Base-by-base conservation (phyloP, 2,797 vertebrate genomes). In the Danio choprae region DNA sequence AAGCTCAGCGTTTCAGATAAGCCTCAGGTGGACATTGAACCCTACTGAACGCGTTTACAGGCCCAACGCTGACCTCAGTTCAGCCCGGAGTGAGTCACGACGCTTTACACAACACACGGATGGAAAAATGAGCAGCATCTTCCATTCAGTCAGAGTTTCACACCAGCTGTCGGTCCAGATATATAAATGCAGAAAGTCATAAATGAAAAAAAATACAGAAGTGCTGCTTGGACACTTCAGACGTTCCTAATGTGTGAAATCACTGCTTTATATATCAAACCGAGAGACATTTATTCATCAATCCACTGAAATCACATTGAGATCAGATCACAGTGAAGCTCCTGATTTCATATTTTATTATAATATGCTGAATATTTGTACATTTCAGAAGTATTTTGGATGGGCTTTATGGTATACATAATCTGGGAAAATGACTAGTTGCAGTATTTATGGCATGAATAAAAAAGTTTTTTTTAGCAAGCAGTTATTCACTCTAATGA, bases 81-180 rank as follows among this genome's bases (percentile, higher is more conserved):
- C 81, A 74, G 88, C 85, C 82, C 43, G 79, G 74, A 69, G 77
- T 76, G 86, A 87, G 85, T 74, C 87, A 85, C 80, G 81, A 55
- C 70, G 60, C 82, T 81, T 88, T 86, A 88, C 80, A 79, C n/a
- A 79, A 75, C 85, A 75, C 77, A 51, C 46, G 81, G 73, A 74
- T 6, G 86, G 88, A 78, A 88, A 79, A 88, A 87, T 89, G 87
- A 91, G 87, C 74, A 75, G 83, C 18, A 84, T 88, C 90, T 91
- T 92, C 91, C 90, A 89, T 89, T 89, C 46, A 60, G 84, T 89
- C 86, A 87, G 76, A 53, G 50, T 85, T 88, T 86, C 85, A 84
- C 76, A 71, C 12, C 15, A 82, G 86, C 82, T 56, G 58, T 29
- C 29, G 3, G 29, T 29, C 3, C 29, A 29, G 48, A 77, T 11